A percentile compares a stretch with the other conserved stretches of the same genome.
These are phyloP conservation scores for Numenius arquata DNA, from an alignment of 2,113 vertebrate genomes.

Conservation along the genomic window DNA sequence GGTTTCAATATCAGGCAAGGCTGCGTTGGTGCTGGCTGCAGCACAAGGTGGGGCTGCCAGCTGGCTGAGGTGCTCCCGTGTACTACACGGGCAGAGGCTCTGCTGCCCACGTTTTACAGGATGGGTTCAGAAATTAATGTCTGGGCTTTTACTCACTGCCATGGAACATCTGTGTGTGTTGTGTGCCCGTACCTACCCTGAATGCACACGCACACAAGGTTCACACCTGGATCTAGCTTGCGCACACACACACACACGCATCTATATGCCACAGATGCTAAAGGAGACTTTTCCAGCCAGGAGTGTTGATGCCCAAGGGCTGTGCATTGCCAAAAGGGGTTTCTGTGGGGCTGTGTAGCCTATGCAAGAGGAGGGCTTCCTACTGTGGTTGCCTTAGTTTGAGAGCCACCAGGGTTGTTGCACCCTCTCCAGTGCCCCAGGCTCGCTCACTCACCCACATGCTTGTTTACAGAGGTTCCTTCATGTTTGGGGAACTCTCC, in stretches of 20 bases:
- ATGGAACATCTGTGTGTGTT: neutral
- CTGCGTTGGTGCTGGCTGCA: slow-evolving; percentile 16
- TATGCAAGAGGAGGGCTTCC: neutral
- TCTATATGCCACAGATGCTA: neutral
- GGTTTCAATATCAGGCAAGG: slow-evolving; percentile 43
- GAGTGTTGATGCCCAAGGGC: neutral
- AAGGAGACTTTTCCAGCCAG: neutral
- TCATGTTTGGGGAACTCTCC: neutral
- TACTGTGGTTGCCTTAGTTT: neutral
- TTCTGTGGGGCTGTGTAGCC: neutral
- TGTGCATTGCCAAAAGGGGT: neutral
- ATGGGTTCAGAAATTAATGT: neutral
- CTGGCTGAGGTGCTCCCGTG: neutral
- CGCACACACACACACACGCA: too few species aligned
- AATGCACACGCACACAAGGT: neutral
- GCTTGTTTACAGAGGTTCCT: neutral
- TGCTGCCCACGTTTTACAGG: neutral
- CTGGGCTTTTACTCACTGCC: neutral
- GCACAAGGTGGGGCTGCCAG: slow-evolving; percentile 44
- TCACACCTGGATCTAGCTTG: neutral
- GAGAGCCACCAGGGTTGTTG: neutral
- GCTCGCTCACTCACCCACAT: neutral
- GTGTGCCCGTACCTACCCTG: neutral
- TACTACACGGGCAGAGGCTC: neutral
- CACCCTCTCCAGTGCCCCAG: neutral